These are phyloP conservation scores for Armadillidium nasatum DNA, from an alignment of 1,140 invertebrate genomes.

Conservation along the genomic window DNA sequence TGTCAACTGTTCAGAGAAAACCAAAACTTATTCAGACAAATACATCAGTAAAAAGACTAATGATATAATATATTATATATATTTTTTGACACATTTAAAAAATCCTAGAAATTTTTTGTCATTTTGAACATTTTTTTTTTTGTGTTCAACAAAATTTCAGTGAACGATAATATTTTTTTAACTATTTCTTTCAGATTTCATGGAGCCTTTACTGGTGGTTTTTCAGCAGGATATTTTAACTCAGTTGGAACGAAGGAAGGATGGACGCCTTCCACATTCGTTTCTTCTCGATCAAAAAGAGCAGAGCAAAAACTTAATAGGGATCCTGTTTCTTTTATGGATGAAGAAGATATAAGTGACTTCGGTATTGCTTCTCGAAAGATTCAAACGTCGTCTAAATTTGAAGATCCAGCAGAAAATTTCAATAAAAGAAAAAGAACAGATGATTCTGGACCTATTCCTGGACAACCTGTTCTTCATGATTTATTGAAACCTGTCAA, in stretches of 20 bases:
- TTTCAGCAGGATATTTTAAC: constrained; percentile 96
- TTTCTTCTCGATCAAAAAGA: constrained; percentile 74
- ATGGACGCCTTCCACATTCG: constrained; percentile 85
- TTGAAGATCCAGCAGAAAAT: constrained; percentile 49
- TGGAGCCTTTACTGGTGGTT: constrained; percentile 98
- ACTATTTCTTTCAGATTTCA: constrained; percentile 69
- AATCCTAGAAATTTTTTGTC: too few relatives aligned
- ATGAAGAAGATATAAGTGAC: constrained; percentile 90
- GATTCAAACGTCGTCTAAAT: constrained; percentile 71
- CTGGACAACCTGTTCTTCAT: constrained; percentile 70
- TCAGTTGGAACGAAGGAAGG: constrained; percentile 93
- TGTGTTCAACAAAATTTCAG: too few relatives aligned
- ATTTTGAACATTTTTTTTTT: too few relatives aligned
- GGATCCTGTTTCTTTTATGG: constrained; percentile 93
- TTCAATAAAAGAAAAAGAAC: constrained; percentile 41
- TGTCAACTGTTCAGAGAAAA: too few relatives aligned
- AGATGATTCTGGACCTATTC: constrained; percentile 62
- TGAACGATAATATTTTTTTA: not conserved
- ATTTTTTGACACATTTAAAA: too few relatives aligned
- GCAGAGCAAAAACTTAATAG: constrained; percentile 51
- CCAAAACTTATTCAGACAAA: too few relatives aligned
- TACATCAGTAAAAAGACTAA: too few relatives aligned
- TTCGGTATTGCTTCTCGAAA: constrained; percentile 90
- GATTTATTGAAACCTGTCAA: constrained; percentile 53
- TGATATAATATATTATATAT: too few relatives aligned